A percentile compares a stretch with the other conserved stretches of the same genome.
These are phyloP conservation scores for Ephydatia muelleri DNA, from an alignment of 37 sponge, comb jelly and placozoan genomes.

Conservation along the genomic window DNA sequence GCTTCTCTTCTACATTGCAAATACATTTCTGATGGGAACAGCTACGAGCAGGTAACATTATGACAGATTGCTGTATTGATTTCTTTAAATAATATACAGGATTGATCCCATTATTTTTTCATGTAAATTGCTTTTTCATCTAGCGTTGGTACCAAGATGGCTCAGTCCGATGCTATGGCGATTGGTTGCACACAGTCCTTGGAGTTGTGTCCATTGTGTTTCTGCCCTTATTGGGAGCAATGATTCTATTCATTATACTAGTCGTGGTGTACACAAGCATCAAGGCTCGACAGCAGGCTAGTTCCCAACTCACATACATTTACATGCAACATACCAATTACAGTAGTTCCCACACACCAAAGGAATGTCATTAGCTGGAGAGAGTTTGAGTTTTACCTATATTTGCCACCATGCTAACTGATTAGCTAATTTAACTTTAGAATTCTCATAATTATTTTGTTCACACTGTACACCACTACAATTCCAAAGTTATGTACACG, in stretches of 20 bases:
- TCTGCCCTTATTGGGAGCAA: conserved; percentile 8
- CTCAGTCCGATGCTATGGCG: conserved; percentile 41
- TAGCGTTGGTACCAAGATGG: conserved; percentile 74
- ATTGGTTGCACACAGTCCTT: conserved; percentile 39
- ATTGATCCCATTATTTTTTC: background rate
- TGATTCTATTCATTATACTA: conserved; percentile 20
- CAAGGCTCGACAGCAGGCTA: background rate
- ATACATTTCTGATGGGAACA: background rate
- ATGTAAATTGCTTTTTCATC: background rate
- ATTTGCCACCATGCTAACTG: no score
- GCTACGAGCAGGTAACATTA: conserved; percentile 7
- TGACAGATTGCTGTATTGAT: background rate
- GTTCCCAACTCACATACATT: background rate
- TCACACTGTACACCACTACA: no score
- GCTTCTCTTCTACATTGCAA: conserved; percentile 51
- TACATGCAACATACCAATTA: background rate
- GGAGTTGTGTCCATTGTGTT: conserved; percentile 45
- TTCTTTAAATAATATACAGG: background rate
- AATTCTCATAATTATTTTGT: no score
- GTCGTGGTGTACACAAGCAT: background rate
- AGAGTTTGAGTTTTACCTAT: background rate
- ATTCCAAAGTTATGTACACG: no score
- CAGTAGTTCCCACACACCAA: background rate
- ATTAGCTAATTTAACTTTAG: no score
- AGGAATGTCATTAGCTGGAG: background rate